phyloP scores from a whole-genome alignment of 2,797 vertebrate genomes.

The Dicrostonyx torquatus region DNA sequence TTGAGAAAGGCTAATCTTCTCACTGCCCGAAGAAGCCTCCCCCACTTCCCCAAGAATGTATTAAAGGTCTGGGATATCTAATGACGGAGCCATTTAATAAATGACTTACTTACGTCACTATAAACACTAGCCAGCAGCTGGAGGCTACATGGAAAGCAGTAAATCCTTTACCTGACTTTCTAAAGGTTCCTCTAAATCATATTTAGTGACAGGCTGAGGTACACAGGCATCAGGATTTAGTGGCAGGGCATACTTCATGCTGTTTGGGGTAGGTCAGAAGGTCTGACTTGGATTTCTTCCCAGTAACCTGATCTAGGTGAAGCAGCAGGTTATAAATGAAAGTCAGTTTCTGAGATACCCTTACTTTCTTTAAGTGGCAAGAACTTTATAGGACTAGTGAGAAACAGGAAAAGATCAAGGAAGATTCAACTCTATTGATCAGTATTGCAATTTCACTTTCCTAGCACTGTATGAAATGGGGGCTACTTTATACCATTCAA shows the following conservation, averaged over 20 bases:
- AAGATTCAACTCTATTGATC: slow-evolving; percentile 67
- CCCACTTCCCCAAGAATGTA: slow-evolving; percentile 68
- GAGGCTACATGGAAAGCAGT: slow-evolving; percentile 73
- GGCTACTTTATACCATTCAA: slow-evolving; percentile 35
- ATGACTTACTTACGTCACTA: slow-evolving; percentile 78
- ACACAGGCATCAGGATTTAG: slow-evolving; percentile 78
- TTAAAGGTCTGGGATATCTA: slow-evolving; percentile 71
- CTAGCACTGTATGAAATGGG: not conserved
- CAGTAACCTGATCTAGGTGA: slow-evolving; percentile 90
- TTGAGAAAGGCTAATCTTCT: slow-evolving; percentile 78
- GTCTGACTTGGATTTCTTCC: slow-evolving; percentile 83
- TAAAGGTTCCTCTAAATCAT: slow-evolving; percentile 80
- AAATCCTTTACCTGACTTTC: slow-evolving; percentile 82
- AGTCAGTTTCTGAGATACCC: slow-evolving; percentile 89
- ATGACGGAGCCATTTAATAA: slow-evolving; percentile 79
- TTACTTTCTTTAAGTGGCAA: slow-evolving; percentile 86
- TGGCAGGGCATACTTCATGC: slow-evolving; percentile 80
- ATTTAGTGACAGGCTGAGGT: slow-evolving; percentile 77
- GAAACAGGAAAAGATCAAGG: slow-evolving; percentile 73
- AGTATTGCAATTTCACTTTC: slow-evolving; percentile 46
- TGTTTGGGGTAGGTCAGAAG: slow-evolving; percentile 80
- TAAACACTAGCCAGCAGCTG: slow-evolving; percentile 79
- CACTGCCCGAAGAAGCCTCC: slow-evolving; percentile 64
- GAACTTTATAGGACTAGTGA: slow-evolving; percentile 69
- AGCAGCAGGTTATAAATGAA: slow-evolving; percentile 93